These are phyloP conservation scores for Panulirus ornatus DNA, from an alignment of 1,140 invertebrate genomes.

Conservation along the genomic window DNA sequence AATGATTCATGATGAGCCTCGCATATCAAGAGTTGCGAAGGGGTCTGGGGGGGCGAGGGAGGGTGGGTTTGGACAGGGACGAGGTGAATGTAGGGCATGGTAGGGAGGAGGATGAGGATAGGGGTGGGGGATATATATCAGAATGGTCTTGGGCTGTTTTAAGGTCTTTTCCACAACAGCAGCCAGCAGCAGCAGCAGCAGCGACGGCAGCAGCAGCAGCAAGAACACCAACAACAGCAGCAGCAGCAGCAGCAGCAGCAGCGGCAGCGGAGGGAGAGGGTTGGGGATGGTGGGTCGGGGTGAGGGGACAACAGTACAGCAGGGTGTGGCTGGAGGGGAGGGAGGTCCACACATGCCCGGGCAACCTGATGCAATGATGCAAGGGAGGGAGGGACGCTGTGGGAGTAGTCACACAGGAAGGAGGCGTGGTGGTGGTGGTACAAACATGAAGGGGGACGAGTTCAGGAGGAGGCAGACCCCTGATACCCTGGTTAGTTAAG, in stretches of 20 bases:
- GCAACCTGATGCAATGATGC: background rate
- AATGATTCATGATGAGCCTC: background rate
- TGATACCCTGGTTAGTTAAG: too few species aligned
- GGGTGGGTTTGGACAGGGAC: background rate
- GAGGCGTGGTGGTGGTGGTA: too few species aligned
- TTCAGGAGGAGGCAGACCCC: too few species aligned
- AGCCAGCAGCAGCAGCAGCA: slow-evolving; percentile 4
- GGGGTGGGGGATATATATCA: background rate
- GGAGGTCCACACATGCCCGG: background rate
- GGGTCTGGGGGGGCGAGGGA: background rate
- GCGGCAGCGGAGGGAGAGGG: background rate
- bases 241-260: slow-evolving; percentile 27
- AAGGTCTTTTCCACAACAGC: background rate
- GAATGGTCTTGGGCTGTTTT: background rate
- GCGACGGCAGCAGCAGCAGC: background rate
- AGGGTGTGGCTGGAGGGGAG: background rate
- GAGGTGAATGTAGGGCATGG: background rate
- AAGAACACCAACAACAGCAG: slow-evolving; percentile 1
- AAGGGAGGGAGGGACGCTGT: background rate
- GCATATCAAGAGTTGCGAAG: background rate
- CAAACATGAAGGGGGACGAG: too few species aligned
- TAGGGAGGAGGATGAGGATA: background rate
- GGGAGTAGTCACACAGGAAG: too few species aligned
- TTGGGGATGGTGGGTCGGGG: too few species aligned
- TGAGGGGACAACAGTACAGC: too few species aligned